Percentiles rank a stretch among this genome's conserved stretches.
Evolutionary conservation across 2,888 invertebrate genomes (phyloP).

Genomic region (Lagria hirta): DNA sequence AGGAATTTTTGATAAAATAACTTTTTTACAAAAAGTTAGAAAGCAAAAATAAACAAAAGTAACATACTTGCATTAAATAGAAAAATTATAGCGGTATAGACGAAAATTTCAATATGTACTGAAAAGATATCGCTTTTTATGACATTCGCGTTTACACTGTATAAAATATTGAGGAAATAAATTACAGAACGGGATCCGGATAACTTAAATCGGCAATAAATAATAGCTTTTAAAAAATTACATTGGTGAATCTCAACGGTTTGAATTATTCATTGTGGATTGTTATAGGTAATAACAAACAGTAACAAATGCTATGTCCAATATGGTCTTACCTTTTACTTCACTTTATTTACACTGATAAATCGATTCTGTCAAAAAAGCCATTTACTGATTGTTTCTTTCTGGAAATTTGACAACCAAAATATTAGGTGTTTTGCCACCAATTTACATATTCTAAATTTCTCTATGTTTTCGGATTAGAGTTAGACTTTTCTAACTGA

Average conservation of each 20-base stretch:
- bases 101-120: slow-evolving; percentile 51
- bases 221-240: slow-evolving; percentile 48
- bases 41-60: background rate
- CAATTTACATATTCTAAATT: too few relatives aligned
- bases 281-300: slow-evolving; percentile 20
- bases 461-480: too few relatives aligned
- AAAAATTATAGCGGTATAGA: slow-evolving; percentile 47
- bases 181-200: slow-evolving; percentile 45
- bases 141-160: slow-evolving; percentile 49
- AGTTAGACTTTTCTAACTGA: too few relatives aligned
- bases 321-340: slow-evolving; percentile 15
- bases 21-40: background rate
- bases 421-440: too few relatives aligned
- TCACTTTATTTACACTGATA: slow-evolving; percentile 10
- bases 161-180: slow-evolving; percentile 49
- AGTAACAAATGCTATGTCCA: slow-evolving; percentile 14
- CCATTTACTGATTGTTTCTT: too few relatives aligned
- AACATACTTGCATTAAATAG: slow-evolving; percentile 23
- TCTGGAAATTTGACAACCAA: too few relatives aligned
- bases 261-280: slow-evolving; percentile 41
- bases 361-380: slow-evolving; percentile 6
- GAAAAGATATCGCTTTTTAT: slow-evolving; percentile 48
- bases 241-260: slow-evolving; percentile 37
- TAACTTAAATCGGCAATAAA: slow-evolving; percentile 49
- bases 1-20: too few relatives aligned